Evolutionary conservation across 2,888 invertebrate species (phyloP).

Genomic region (Synergus itoensis): DNA sequence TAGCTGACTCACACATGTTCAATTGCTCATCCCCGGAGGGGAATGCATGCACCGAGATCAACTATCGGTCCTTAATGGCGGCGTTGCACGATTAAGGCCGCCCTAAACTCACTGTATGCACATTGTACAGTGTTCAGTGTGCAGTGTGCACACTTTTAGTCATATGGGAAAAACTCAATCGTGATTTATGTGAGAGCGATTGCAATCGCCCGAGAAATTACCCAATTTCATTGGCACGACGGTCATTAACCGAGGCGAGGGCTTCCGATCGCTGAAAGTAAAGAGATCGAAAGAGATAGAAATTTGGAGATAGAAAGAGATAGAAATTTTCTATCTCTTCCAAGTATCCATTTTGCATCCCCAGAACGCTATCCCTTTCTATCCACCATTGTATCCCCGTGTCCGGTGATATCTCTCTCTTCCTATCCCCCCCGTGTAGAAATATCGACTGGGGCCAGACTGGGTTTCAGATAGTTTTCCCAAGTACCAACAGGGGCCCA

Average conservation of each 20-base stretch:
- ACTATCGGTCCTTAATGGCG: conserved; percentile 33
- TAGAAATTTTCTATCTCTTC: too few relatives aligned
- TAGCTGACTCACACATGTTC: conserved; percentile 1
- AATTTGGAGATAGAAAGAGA: too few relatives aligned
- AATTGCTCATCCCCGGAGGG: background rate
- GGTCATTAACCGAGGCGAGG: background rate
- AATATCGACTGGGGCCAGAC: too few relatives aligned
- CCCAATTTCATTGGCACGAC: conserved; percentile 25
- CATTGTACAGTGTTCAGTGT: background rate
- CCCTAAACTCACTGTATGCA: background rate
- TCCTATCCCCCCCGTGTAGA: too few relatives aligned
- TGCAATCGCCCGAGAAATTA: conserved; percentile 35
- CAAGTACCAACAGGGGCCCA: too few relatives aligned
- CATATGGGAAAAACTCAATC: conserved; percentile 25
- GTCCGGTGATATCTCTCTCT: too few relatives aligned
- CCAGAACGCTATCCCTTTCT: too few relatives aligned
- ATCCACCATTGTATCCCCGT: too few relatives aligned
- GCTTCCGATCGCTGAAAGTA: background rate
- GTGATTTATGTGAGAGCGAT: conserved; percentile 37
- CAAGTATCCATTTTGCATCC: too few relatives aligned
- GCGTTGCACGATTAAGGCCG: conserved; percentile 1
- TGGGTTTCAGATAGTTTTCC: too few relatives aligned
- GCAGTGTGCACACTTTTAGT: background rate
- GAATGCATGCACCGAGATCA: conserved; percentile 28
- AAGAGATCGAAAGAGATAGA: too few relatives aligned